Evolutionary conservation across 2,888 invertebrate genomes (phyloP).

Genomic region (Drosophila cognata): DNA sequence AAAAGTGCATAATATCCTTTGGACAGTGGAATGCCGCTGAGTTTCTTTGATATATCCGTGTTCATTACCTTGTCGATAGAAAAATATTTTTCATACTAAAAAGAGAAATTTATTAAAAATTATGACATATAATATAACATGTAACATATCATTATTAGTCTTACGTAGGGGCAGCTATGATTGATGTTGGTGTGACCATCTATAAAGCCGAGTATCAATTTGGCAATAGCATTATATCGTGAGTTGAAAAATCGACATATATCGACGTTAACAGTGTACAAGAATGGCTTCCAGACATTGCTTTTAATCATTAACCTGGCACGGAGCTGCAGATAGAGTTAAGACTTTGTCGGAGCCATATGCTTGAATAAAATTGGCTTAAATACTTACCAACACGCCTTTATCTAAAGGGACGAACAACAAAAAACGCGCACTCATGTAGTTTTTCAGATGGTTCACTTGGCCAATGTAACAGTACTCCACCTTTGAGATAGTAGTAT

Average conservation of each 20-base stretch:
- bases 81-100: slow-evolving; percentile 17
- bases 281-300: slow-evolving; percentile 36
- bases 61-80: slow-evolving; percentile 15
- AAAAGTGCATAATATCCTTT: slow-evolving; percentile 36
- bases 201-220: slow-evolving; percentile 18
- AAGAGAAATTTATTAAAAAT: neutral
- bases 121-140: neutral
- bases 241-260: slow-evolving; percentile 30
- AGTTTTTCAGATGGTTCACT: neutral
- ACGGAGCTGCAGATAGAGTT: slow-evolving; percentile 6
- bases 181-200: slow-evolving; percentile 28
- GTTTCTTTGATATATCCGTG: slow-evolving; percentile 13
- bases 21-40: slow-evolving; percentile 18
- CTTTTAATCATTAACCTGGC: slow-evolving; percentile 7
- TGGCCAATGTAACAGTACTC: slow-evolving; percentile 21
- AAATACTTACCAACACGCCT: slow-evolving; percentile 15
- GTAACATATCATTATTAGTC: neutral
- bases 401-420: neutral
- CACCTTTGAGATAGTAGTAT: neutral
- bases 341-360: neutral
- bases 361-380: neutral
- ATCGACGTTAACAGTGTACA: slow-evolving; percentile 29
- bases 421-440: slow-evolving; percentile 6
- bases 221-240: slow-evolving; percentile 38
- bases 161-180: slow-evolving; percentile 45